Conservation (phyloP, 2,113 vertebrate genomes). For the Ahaetulla prasina region DNA sequence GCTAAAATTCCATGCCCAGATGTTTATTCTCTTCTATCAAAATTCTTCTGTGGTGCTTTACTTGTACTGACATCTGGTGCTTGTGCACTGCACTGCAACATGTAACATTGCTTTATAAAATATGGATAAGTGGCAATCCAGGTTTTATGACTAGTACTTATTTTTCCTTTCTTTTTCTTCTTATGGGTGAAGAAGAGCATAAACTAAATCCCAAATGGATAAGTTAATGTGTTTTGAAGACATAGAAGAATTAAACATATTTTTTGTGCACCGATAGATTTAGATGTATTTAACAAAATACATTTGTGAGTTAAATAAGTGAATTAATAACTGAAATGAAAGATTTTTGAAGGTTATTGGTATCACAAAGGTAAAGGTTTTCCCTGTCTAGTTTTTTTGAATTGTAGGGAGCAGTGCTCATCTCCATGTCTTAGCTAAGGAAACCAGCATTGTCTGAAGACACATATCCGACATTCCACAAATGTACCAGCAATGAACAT, state of each 20-base stretch:
- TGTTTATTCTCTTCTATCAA: too few species aligned
- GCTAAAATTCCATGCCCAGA: background rate
- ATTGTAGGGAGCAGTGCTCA: background rate
- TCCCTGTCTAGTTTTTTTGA: background rate
- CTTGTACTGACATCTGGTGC: background rate
- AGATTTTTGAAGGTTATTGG: background rate
- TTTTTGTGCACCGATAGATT: background rate
- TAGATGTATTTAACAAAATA: background rate
- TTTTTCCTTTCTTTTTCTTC: background rate
- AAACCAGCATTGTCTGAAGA: too few species aligned
- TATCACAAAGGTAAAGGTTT: too few species aligned
- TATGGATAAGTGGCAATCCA: background rate
- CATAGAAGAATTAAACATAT: background rate
- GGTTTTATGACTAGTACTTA: background rate
- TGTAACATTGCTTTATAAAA: fast-evolving
- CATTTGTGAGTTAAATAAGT: background rate
- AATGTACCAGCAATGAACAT: too few species aligned
- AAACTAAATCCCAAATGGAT: background rate
- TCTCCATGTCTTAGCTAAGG: too few species aligned
- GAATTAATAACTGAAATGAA: background rate
- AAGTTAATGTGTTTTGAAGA: background rate
- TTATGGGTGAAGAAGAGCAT: background rate
- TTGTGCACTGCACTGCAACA: background rate
- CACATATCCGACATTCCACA: too few species aligned
- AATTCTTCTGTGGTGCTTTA: background rate